phyloP scores from a whole-genome alignment of 2,113 vertebrate species.

The Pangasianodon gigas region DNA sequence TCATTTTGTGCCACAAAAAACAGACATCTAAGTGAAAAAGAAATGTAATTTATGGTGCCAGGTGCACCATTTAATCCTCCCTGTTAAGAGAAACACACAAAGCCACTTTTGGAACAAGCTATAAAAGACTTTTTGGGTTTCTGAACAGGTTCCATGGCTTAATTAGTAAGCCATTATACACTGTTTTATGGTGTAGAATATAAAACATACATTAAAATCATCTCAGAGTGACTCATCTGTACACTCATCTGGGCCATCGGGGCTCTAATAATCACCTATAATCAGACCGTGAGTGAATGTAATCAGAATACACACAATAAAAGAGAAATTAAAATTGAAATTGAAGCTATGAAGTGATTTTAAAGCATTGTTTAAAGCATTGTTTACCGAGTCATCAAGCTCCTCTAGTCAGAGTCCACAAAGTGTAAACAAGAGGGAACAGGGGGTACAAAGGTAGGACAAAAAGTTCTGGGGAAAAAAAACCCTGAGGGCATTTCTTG shows the following conservation, averaged over 20 bases:
- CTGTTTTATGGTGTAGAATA: neutral
- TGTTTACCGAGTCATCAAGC: conserved; percentile 16
- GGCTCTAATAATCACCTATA: neutral
- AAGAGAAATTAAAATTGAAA: neutral
- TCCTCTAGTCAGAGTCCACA: conserved; percentile 17
- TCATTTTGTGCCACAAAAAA: neutral
- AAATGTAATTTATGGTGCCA: neutral
- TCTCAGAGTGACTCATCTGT: neutral
- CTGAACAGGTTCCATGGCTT: neutral
- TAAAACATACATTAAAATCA: neutral
- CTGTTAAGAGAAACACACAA: neutral
- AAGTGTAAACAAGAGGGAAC: conserved; percentile 24
- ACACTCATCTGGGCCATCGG: neutral
- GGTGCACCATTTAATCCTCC: neutral
- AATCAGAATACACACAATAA: neutral
- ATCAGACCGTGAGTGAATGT: neutral
- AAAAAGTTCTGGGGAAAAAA: neutral
- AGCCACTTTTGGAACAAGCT: neutral
- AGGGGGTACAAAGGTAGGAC: conserved; percentile 16
- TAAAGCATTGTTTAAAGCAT: conserved; percentile 20
- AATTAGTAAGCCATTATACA: neutral
- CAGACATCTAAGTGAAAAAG: neutral
- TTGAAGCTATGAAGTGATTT: neutral
- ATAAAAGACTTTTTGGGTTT: neutral
- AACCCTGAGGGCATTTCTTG: neutral